Evolutionary conservation across 2,113 vertebrate species (phyloP).

Genomic region (Colinus virginianus): DNA sequence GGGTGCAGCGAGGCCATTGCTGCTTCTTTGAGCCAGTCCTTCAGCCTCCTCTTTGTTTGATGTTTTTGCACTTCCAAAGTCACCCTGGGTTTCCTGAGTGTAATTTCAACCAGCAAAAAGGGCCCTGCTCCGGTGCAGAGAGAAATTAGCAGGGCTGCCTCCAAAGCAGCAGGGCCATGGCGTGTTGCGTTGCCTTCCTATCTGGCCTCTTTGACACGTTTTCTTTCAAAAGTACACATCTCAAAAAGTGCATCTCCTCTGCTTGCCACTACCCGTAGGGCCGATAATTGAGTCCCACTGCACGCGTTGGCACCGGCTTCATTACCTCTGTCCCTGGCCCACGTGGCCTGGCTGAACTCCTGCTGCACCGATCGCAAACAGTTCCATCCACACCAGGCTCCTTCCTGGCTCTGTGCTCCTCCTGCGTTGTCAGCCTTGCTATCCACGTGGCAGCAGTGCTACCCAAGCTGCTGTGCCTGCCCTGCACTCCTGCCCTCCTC

Average conservation of each 20-base stretch:
- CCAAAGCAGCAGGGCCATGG: rapidly evolving
- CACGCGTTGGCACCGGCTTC: not conserved
- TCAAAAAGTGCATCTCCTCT: not conserved
- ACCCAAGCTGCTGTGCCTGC: rapidly evolving
- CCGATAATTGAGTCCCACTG: not conserved
- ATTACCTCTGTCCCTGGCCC: rapidly evolving
- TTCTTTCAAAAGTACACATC: rapidly evolving
- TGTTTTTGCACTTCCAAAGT: not conserved
- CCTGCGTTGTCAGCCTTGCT: not conserved
- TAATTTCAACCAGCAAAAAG: not conserved
- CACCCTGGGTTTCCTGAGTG: not conserved
- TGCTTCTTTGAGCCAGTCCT: not conserved
- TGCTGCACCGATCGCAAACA: not conserved
- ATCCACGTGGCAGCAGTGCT: rapidly evolving
- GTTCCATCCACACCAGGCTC: not conserved
- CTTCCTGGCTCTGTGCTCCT: not conserved
- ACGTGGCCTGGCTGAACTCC: rapidly evolving
- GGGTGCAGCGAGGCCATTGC: not conserved
- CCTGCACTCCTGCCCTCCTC: not conserved
- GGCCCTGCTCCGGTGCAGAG: not conserved
- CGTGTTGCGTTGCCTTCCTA: not conserved
- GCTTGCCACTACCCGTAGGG: not conserved
- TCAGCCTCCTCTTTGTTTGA: not conserved
- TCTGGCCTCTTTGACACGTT: not conserved
- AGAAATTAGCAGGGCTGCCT: not conserved